Base-by-base conservation (phyloP, 92 coral and sea anemone species). In the Siderastrea siderea region DNA sequence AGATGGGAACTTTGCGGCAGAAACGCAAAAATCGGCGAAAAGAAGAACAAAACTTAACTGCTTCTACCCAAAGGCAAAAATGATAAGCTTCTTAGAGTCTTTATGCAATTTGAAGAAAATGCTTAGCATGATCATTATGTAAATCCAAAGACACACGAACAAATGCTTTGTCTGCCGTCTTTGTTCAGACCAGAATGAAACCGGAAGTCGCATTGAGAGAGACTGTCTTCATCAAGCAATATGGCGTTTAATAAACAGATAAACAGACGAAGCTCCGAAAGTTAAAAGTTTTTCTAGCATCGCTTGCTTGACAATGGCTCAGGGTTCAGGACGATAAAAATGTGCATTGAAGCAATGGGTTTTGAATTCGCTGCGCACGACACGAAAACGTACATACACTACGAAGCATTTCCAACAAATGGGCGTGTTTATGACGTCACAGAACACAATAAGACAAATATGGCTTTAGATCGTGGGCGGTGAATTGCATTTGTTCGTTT, bases 341-440 rank as follows among this genome's bases (percentile, higher is more conserved):
- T 67, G 11, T 82, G 47, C 43, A 14, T 1, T 6, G 68, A 8
- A 44, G 44, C 38, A 46, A 59, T 4, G 51, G 12, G 55, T 70
- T 82, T 82, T 70, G 5, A 46, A 16, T 13, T 17, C 17, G 19
- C 72, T 52, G 52, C 54, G 73, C 74, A 13, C 44, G 12, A 61
- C 81, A 63, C 59, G 58, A 83, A 61, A 54, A 70, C 1, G 48
- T 3, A 26, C 48, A 71, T n/a, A 69, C 7, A 17, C 77, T 10
- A 67, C 7, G 45, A 66, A 48, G 84, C 83, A 73, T 77, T 69
- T 75, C 55, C 51, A 73, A 4, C 53, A 19, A 82, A 84, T 48
- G 85, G 96, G 96, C 93, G 96, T 84, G 83, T 88, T 66, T 38
- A 79, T 95, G 96, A 95, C 95, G 98, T 95, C 96, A 95, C 92